Conservation (phyloP, 2,888 invertebrate genomes). For the Andrena marginata region DNA sequence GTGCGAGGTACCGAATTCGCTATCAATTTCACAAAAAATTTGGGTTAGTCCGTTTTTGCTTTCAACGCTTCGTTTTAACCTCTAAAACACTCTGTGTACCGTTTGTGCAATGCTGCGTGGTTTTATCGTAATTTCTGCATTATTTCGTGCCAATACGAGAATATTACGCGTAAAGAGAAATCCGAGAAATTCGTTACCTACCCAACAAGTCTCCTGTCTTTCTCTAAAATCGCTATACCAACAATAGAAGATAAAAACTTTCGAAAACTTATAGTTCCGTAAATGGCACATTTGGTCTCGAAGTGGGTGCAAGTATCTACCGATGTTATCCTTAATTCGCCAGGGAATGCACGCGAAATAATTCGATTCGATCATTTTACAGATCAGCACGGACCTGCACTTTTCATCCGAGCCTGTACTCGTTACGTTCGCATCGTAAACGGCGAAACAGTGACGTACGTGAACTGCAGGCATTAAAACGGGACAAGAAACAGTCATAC, state of each 20-base stretch:
- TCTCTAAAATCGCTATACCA: neutral
- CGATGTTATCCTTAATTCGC: neutral
- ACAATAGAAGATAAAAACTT: neutral
- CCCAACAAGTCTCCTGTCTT: neutral
- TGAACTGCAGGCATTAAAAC: slow-evolving; percentile 75
- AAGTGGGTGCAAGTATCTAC: slow-evolving; percentile 10
- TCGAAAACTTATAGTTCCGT: neutral
- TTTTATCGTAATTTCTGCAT: slow-evolving; percentile 3
- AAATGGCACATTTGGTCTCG: slow-evolving; percentile 14
- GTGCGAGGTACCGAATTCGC: too few relatives aligned
- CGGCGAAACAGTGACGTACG: slow-evolving; percentile 77
- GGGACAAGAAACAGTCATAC: slow-evolving; percentile 14
- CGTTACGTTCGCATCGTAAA: slow-evolving; percentile 84
- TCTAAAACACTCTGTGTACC: neutral
- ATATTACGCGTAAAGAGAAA: neutral
- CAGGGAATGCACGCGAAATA: slow-evolving; percentile 1
- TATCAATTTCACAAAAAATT: too few relatives aligned
- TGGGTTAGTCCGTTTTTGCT: too few relatives aligned
- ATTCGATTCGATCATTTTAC: slow-evolving; percentile 52
- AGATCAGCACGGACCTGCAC: slow-evolving; percentile 83
- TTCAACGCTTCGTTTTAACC: neutral
- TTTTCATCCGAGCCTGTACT: slow-evolving; percentile 84
- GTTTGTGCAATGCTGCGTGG: slow-evolving; percentile 5
- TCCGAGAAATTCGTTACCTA: neutral
- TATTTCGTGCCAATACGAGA: neutral